Evolutionary conservation across 2,888 invertebrate genomes (phyloP), one percentile per base, ranked within the genome.

Genomic region (Selenia dentaria): DNA sequence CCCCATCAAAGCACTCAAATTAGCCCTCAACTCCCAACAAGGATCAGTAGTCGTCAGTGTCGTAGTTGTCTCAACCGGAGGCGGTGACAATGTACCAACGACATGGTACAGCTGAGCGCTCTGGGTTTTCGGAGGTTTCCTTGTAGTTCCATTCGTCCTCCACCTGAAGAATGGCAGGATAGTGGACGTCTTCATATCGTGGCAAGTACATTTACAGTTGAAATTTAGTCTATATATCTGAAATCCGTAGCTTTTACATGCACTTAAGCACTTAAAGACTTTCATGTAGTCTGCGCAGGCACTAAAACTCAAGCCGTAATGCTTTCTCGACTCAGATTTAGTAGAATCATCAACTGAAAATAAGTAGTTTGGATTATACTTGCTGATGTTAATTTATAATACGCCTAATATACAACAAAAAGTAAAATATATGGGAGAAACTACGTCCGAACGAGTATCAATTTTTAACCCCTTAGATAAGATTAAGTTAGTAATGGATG

Each of bases 241-340:
- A 34, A 69, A 88, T 11, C 78, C 79, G 32, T 78, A 69, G 48
- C 83, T 83, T 58, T 82, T 80, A 51, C 88, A 88, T 1, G 70
- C 69, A 14, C 74, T 69, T 71, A 87, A 63, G 53, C 88, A 88
- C 62, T 79, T 79, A 29, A 86, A 86, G 2, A 70, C 70, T 51
- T 72, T 78, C 1, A 63, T 10, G 32, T 78, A 81, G 24, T 74
- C 57, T 1, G 32, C 39, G 51, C 87, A 87, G n/a, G 57, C 57
- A 40, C 74, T 57, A 38, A 62, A 75, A 60, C 73, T 82, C 28
- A 82, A 52, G 0, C 88, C 87, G 38, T 83, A 88, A 56, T 79
- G 73, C 58, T 78, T 87, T 36, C 83, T 68, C 18, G 59, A 51
- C 3, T 65, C 63, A 20, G 57, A 51, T 10, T 37, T 27, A 6